phyloP scores from a whole-genome alignment of 2,888 invertebrate genomes.

The Arge pagana region DNA sequence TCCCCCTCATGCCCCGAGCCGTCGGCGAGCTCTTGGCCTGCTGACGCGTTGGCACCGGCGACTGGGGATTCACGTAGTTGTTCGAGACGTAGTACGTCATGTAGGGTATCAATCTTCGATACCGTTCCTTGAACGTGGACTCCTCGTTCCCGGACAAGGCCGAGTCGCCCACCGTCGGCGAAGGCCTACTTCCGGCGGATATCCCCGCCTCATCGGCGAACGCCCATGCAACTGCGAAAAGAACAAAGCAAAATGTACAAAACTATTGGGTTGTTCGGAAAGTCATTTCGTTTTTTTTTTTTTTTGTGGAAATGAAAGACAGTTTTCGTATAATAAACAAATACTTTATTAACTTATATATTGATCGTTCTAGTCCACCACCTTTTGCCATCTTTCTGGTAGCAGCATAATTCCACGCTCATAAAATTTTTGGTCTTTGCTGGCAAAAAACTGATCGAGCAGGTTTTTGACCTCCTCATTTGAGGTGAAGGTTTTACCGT shows the following conservation, averaged over 20 bases:
- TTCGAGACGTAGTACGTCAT: conserved; percentile 78
- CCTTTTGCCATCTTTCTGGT: too few relatives aligned
- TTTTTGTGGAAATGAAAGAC: neutral
- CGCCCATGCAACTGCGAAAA: conserved; percentile 39
- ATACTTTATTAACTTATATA: too few relatives aligned
- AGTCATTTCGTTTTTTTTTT: neutral
- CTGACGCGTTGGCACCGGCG: too few relatives aligned
- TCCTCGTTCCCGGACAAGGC: conserved; percentile 49
- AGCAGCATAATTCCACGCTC: too few relatives aligned
- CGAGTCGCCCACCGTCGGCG: conserved; percentile 26
- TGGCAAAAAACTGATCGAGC: too few relatives aligned
- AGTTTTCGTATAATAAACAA: too few relatives aligned
- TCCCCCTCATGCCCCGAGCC: conserved; percentile 20
- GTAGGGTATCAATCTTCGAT: conserved; percentile 79
- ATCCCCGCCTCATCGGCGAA: conserved; percentile 23
- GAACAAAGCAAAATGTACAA: conserved; percentile 15
- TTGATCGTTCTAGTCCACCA: too few relatives aligned
- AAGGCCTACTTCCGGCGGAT: conserved; percentile 30
- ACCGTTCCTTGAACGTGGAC: conserved; percentile 67
- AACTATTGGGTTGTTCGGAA: too few relatives aligned
- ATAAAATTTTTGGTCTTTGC: too few relatives aligned
- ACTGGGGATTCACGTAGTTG: conserved; percentile 62
- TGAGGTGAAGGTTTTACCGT: too few relatives aligned
- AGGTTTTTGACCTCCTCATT: too few relatives aligned
- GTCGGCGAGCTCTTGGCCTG: conserved; percentile 48